Evolutionary conservation across 1,140 invertebrate species (phyloP).

Genomic region (Aradophagus sp.): DNA sequence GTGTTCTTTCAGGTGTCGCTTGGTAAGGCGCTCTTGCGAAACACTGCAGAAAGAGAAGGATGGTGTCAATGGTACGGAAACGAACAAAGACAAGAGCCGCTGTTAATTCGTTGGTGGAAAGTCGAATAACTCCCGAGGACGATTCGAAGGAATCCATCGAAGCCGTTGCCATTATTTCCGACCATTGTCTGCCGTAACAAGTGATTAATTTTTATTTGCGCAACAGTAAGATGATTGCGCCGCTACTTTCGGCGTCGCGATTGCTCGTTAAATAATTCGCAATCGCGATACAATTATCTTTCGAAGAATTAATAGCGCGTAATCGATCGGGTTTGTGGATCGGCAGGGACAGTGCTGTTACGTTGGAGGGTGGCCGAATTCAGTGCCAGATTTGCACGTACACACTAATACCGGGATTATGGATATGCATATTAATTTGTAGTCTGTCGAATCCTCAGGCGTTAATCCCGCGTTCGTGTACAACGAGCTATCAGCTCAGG

Average conservation of each 20-base stretch:
- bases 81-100: conserved; percentile 2
- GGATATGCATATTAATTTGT: conserved; percentile 55
- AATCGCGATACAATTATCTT: conserved; percentile 14
- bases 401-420: conserved; percentile 44
- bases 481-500: conserved; percentile 55
- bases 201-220: too few relatives aligned
- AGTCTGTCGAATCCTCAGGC: conserved; percentile 55
- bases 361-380: conserved; percentile 18
- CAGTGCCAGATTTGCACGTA: conserved; percentile 38
- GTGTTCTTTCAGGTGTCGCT: conserved; percentile 29
- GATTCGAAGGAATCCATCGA: conserved; percentile 3
- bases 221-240: too few relatives aligned
- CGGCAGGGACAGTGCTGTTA: conserved; percentile 22
- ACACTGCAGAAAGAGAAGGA: conserved; percentile 12
- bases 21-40: conserved; percentile 21
- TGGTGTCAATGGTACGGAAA: conserved; percentile 18
- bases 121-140: conserved; percentile 12
- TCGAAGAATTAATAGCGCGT: conserved; percentile 37
- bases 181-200: too few relatives aligned
- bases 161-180: background rate
- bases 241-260: conserved; percentile 8
- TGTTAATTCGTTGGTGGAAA: conserved; percentile 15
- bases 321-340: conserved; percentile 24
- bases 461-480: conserved; percentile 56
- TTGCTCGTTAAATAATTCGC: conserved; percentile 24